Conservation (phyloP, 1,140 invertebrate species). For the Philotrypesis tridentata region DNA sequence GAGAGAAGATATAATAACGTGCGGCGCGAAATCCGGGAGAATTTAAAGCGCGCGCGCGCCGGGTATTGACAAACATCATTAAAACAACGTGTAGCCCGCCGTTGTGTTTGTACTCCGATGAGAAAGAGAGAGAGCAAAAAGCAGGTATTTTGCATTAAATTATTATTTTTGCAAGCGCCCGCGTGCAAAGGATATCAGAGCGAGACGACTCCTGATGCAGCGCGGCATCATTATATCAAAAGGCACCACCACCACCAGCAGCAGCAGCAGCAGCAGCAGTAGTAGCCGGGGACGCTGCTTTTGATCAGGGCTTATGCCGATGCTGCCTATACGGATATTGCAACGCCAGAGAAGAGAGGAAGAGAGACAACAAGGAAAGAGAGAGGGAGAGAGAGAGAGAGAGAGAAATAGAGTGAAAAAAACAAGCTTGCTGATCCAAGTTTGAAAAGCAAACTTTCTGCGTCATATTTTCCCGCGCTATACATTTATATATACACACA, state of each 20-base stretch:
- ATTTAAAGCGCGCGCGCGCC: background rate
- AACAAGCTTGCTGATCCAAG: background rate
- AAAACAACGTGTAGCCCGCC: background rate
- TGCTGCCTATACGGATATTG: too few species aligned
- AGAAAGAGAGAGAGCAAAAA: background rate
- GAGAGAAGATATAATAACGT: background rate
- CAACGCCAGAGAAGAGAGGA: too few species aligned
- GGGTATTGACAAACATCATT: background rate
- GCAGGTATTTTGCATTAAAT: background rate
- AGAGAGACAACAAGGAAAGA: background rate
- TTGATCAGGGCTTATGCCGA: background rate
- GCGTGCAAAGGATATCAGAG: background rate
- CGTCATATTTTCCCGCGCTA: background rate
- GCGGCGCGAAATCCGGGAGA: background rate
- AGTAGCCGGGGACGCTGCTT: background rate
- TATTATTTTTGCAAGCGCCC: background rate
- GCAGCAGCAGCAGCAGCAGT: too few species aligned
- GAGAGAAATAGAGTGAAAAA: background rate
- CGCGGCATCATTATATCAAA: constrained; percentile 3
- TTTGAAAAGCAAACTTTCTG: background rate
- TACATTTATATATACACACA: background rate
- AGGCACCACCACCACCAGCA: background rate
- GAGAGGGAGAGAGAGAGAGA: background rate
- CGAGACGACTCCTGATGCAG: background rate
- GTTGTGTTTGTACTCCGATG: background rate